Percentiles rank a stretch among this genome's conserved stretches.
Evolutionary conservation across 2,888 invertebrate species (phyloP).

Genomic region (Morpho deidamia): DNA sequence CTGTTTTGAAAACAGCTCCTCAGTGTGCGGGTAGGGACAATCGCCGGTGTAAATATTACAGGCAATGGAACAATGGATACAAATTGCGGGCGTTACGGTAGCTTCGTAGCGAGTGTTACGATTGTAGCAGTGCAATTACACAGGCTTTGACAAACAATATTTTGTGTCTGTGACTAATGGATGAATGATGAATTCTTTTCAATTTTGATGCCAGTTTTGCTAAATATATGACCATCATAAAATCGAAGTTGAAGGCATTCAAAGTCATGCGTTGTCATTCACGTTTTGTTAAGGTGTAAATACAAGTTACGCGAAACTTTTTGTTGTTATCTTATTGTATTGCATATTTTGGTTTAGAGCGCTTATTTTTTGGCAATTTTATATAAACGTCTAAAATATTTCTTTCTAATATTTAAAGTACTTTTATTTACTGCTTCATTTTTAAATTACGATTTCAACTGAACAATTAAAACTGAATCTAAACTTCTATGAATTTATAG

Average conservation of each 20-base stretch:
- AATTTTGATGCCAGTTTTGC: constrained; percentile 66
- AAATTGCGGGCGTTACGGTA: constrained; percentile 78
- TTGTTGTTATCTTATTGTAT: constrained; percentile 49
- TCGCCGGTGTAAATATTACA: constrained; percentile 70
- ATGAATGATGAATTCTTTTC: constrained; percentile 76
- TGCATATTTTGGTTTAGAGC: constrained; percentile 37
- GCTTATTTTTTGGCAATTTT: constrained; percentile 30
- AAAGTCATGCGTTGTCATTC: constrained; percentile 63
- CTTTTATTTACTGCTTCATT: no score
- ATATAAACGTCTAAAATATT: neutral
- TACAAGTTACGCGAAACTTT: constrained; percentile 59
- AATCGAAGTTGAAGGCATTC: constrained; percentile 65
- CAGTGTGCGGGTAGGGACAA: constrained; percentile 67
- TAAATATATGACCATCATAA: constrained; percentile 70
- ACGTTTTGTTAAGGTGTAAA: constrained; percentile 54
- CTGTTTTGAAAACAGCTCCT: constrained; percentile 70
- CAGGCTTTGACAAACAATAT: constrained; percentile 70
- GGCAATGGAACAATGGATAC: constrained; percentile 65
- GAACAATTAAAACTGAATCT: no score
- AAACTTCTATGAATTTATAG: no score
- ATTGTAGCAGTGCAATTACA: constrained; percentile 72
- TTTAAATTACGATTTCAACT: no score
- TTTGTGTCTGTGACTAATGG: constrained; percentile 74
- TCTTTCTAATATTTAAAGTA: no score
- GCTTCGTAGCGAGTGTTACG: constrained; percentile 73